Conservation (phyloP, 2,888 invertebrate species). For the Sthenelais limicola region DNA sequence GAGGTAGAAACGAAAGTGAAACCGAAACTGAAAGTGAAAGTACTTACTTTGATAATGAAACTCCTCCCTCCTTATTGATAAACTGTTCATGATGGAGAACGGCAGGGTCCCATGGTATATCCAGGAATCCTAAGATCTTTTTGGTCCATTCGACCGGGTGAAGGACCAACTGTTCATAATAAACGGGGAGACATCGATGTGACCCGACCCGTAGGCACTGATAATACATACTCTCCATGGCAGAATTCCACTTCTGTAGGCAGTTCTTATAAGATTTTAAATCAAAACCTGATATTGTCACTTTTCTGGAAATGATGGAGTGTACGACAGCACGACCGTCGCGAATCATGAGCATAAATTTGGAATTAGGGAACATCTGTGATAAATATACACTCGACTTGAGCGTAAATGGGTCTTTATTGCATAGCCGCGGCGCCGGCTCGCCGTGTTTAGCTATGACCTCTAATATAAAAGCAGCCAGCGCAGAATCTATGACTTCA, state of each 20-base stretch:
- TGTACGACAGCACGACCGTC: conserved; percentile 99
- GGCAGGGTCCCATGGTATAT: conserved; percentile 94
- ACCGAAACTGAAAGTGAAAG: neutral
- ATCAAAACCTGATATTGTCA: conserved; percentile 94
- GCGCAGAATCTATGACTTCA: conserved; percentile 93
- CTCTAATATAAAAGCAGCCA: conserved; percentile 96
- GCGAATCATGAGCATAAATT: conserved; percentile 97
- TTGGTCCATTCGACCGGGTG: conserved; percentile 90
- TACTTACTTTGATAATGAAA: conserved; percentile 91
- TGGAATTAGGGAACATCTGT: conserved; percentile 96
- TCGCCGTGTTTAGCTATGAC: conserved; percentile 84
- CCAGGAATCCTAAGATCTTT: conserved; percentile 88
- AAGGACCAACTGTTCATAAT: conserved; percentile 97
- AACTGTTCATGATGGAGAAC: conserved; percentile 98
- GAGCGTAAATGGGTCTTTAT: conserved; percentile 98
- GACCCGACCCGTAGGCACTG: conserved; percentile 67
- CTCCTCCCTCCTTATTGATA: conserved; percentile 95
- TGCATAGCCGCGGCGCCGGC: conserved; percentile 94
- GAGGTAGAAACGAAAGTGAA: neutral
- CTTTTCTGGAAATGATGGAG: conserved; percentile 96
- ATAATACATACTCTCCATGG: conserved; percentile 88
- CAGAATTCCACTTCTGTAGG: conserved; percentile 96
- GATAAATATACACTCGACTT: conserved; percentile 96
- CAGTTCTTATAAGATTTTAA: conserved; percentile 92
- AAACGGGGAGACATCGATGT: conserved; percentile 86